Percentiles rank a stretch among this genome's conserved stretches.
phyloP scores from a whole-genome alignment of 2,797 vertebrate genomes.

The Eulemur coronatus region DNA sequence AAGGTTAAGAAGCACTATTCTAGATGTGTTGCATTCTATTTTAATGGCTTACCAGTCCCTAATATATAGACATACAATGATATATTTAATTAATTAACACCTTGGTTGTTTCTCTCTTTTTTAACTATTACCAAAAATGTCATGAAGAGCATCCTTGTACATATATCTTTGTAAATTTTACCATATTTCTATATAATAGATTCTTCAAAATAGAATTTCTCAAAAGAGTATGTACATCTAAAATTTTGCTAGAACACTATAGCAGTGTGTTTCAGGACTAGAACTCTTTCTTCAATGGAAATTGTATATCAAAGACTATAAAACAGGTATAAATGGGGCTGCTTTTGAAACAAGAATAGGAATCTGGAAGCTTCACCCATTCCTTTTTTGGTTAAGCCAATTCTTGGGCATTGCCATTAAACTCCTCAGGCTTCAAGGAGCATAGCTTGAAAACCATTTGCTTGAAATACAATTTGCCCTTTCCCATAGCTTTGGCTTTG shows the following conservation, averaged over 20 bases:
- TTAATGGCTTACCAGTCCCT: neutral
- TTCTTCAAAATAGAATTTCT: neutral
- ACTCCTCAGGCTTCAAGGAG: neutral
- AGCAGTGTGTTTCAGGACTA: neutral
- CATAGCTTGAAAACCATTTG: neutral
- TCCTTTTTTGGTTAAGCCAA: neutral
- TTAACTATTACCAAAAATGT: neutral
- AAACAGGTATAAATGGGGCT: neutral
- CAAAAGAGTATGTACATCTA: neutral
- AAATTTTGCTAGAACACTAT: neutral
- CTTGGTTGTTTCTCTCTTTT: neutral
- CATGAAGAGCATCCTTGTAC: neutral
- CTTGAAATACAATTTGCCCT: neutral
- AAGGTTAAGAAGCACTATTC: neutral
- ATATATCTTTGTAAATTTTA: neutral
- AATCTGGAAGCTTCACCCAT: neutral
- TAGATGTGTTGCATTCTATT: neutral
- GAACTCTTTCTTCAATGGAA: neutral
- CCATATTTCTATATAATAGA: neutral
- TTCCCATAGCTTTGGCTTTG: neutral
- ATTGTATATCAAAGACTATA: neutral
- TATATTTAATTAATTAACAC: neutral
- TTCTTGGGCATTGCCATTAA: neutral
- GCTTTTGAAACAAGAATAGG: neutral
- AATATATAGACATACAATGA: neutral